These are phyloP conservation scores for Myotis myotis DNA, from an alignment of 2,797 vertebrate genomes.

Conservation along the genomic window DNA sequence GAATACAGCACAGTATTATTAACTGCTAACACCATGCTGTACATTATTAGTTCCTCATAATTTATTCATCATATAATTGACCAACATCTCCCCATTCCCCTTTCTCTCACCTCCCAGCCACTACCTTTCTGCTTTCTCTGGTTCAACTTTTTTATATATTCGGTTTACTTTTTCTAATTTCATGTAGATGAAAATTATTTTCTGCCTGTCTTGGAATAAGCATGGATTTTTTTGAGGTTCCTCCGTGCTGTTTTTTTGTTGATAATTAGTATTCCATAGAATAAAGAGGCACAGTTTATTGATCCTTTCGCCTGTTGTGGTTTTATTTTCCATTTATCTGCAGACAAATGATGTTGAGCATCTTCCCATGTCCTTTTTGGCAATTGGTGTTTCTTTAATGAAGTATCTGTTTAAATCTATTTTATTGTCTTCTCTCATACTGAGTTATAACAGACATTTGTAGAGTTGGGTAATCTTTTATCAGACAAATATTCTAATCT, in stretches of 20 bases:
- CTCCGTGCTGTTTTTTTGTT: neutral
- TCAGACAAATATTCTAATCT: neutral
- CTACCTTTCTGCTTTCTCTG: neutral
- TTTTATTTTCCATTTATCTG: neutral
- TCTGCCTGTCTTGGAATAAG: neutral
- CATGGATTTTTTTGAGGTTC: neutral
- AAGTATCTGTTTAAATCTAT: neutral
- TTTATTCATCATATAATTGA: neutral
- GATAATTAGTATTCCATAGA: neutral
- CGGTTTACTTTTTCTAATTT: neutral
- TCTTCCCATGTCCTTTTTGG: neutral
- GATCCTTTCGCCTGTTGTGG: neutral
- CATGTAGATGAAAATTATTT: neutral
- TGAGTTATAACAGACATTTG: neutral
- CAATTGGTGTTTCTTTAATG: neutral
- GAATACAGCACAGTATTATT: neutral
- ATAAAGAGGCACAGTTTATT: neutral
- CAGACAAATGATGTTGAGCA: neutral
- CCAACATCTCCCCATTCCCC: no score
- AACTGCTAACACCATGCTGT: neutral
- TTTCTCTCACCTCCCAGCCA: neutral
- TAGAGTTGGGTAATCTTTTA: neutral
- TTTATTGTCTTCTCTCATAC: neutral
- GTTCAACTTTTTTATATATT: neutral
- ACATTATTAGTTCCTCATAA: no score